phyloP scores from a whole-genome alignment of 2,888 invertebrate species.

The Nomada fucata region DNA sequence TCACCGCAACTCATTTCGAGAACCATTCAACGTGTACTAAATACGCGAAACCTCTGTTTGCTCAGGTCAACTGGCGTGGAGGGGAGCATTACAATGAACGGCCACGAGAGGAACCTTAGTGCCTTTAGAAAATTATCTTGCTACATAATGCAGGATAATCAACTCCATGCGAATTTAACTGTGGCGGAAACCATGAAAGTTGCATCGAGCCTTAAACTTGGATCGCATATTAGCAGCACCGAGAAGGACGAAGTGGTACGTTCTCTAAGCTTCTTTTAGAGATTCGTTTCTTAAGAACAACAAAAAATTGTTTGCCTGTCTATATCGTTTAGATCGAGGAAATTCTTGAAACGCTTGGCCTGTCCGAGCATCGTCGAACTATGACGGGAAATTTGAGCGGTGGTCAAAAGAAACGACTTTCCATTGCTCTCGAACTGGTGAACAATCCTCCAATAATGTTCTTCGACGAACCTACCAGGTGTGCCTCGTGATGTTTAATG shows the following conservation, averaged over 20 bases:
- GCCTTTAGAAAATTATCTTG: constrained; percentile 96
- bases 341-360: constrained; percentile 94
- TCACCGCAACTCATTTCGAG: too few relatives aligned
- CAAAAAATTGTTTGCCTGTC: background rate
- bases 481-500: constrained; percentile 11
- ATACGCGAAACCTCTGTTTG: background rate
- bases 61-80: constrained; percentile 91
- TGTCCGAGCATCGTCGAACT: constrained; percentile 94
- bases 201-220: constrained; percentile 95
- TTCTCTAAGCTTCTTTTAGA: constrained; percentile 57
- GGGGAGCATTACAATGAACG: constrained; percentile 94
- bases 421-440: constrained; percentile 96
- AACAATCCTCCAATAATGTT: constrained; percentile 99
- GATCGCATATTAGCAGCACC: constrained; percentile 87
- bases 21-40: too few relatives aligned
- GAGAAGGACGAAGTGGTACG: constrained; percentile 94
- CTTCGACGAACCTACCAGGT: constrained; percentile 97
- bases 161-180: constrained; percentile 95
- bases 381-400: constrained; percentile 97
- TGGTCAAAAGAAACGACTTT: constrained; percentile 97
- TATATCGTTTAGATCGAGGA: constrained; percentile 90
- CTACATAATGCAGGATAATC: constrained; percentile 98
- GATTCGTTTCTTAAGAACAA: too few relatives aligned
- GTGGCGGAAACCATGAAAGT: constrained; percentile 98
- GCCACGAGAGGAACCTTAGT: constrained; percentile 92